Conservation (phyloP, 2,113 vertebrate genomes). For the Okapia johnstoni region DNA sequence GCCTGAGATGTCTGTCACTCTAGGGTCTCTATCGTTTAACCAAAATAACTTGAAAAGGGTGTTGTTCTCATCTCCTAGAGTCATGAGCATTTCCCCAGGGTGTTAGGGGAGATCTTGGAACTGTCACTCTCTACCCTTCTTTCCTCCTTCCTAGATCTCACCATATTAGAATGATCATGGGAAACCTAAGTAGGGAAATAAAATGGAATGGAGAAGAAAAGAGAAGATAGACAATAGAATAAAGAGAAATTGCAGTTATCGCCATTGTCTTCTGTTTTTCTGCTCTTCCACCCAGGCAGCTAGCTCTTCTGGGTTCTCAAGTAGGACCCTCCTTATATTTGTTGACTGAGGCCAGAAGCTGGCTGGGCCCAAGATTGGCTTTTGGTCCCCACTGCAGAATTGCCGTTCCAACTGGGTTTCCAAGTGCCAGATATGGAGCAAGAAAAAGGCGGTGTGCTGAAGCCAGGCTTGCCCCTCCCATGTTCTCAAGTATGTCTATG, state of each 20-base stretch:
- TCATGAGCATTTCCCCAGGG: background rate
- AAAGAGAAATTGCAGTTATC: background rate
- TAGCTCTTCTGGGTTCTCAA: background rate
- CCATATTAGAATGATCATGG: background rate
- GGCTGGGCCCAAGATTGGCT: background rate
- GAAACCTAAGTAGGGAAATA: background rate
- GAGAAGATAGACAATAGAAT: background rate
- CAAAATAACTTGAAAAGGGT: conserved; percentile 59
- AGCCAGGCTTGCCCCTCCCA: background rate
- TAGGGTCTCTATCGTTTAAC: conserved; percentile 29
- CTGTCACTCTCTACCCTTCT: background rate
- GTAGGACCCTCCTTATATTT: background rate
- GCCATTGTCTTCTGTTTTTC: background rate
- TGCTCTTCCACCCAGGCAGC: background rate
- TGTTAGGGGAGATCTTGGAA: background rate
- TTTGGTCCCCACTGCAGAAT: conserved; percentile 37
- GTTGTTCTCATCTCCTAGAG: background rate
- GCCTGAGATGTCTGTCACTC: conserved; percentile 54
- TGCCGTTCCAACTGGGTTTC: conserved; percentile 12
- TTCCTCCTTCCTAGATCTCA: background rate
- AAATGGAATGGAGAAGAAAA: background rate
- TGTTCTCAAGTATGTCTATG: conserved; percentile 3
- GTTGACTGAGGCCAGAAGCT: background rate
- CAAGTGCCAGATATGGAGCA: conserved; percentile 10
- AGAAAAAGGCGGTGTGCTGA: background rate